Evolutionary conservation across 2,113 vertebrate genomes (phyloP).

Genomic region (Heteronetta atricapilla): DNA sequence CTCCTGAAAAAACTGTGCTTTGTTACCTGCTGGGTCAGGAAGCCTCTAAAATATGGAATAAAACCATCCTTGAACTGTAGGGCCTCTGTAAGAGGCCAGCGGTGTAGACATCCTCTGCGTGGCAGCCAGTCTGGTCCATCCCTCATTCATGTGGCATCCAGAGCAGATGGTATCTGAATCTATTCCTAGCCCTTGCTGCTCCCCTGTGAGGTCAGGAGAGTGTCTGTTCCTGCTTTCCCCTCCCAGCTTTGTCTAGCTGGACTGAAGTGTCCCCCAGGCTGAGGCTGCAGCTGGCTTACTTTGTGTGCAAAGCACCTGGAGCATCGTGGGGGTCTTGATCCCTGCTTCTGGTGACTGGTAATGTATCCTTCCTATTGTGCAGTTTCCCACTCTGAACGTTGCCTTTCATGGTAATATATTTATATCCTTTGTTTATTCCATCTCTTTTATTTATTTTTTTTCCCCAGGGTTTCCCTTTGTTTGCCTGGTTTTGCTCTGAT

Average conservation of each 20-base stretch:
- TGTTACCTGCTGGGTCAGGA: not conserved
- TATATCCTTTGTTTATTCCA: constrained; percentile 49
- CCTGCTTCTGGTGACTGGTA: not conserved
- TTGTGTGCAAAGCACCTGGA: not conserved
- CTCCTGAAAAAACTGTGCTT: not conserved
- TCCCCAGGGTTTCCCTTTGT: constrained; percentile 30
- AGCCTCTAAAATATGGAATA: not conserved
- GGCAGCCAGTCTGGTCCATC: not conserved
- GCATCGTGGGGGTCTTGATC: not conserved
- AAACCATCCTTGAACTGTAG: not conserved
- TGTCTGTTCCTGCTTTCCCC: not conserved
- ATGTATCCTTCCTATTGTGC: constrained; percentile 13
- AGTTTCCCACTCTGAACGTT: not conserved
- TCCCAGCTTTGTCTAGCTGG: not conserved
- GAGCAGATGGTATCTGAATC: not conserved
- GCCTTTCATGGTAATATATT: constrained; percentile 24
- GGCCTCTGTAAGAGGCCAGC: not conserved
- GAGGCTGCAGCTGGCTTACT: not conserved
- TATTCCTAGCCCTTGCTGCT: not conserved
- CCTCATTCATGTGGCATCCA: not conserved
- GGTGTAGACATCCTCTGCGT: not conserved
- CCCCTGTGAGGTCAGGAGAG: not conserved
- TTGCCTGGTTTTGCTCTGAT: constrained; percentile 67
- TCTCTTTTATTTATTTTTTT: not conserved
- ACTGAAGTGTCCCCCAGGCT: not conserved